Evolutionary conservation across 2,113 vertebrate genomes (phyloP).

Genomic region (Leiothrix lutea): DNA sequence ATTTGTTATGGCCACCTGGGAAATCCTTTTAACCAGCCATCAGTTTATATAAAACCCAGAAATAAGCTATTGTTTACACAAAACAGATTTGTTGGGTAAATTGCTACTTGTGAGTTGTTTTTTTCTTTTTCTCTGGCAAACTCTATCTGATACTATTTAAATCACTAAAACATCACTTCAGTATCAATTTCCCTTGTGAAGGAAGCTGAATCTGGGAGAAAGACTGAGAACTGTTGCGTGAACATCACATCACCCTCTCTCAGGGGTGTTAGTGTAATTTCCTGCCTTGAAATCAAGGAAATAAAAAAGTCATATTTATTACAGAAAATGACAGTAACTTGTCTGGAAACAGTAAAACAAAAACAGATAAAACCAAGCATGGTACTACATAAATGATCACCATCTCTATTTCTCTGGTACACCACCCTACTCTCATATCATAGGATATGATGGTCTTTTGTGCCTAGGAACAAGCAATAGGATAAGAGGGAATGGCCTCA

Average conservation of each 20-base stretch:
- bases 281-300: background rate
- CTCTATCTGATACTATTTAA: background rate
- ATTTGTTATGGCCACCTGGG: background rate
- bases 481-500: background rate
- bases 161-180: background rate
- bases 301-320: background rate
- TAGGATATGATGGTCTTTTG: fast-evolving
- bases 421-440: background rate
- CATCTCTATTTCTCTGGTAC: background rate
- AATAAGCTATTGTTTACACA: conserved; percentile 10
- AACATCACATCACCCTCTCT: background rate
- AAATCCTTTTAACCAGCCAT: background rate
- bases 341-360: background rate
- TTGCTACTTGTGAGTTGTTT: background rate
- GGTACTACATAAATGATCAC: background rate
- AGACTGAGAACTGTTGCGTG: background rate
- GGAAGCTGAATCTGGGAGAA: background rate
- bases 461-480: background rate
- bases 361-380: background rate
- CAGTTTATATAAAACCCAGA: background rate
- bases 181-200: background rate
- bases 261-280: background rate
- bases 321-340: background rate
- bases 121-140: background rate
- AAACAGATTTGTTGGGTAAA: background rate